Conservation (phyloP, 2,797 vertebrate genomes). For the Helarctos malayanus region DNA sequence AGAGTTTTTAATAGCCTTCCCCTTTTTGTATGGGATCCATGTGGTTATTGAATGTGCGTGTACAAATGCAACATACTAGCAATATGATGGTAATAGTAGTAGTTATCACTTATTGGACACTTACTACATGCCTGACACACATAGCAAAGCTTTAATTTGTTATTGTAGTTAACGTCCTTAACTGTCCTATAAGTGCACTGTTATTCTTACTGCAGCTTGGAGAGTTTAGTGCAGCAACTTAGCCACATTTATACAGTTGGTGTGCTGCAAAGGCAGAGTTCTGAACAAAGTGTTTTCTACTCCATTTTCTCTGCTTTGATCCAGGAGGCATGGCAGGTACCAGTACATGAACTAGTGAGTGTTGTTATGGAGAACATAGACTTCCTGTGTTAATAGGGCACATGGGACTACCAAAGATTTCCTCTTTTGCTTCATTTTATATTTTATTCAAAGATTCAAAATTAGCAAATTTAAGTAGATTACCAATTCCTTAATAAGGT, state of each 20-base stretch:
- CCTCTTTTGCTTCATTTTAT: background rate
- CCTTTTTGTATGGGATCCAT: background rate
- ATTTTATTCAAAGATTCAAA: conserved; percentile 15
- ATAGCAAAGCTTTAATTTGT: background rate
- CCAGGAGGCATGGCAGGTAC: background rate
- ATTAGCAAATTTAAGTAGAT: conserved; percentile 27
- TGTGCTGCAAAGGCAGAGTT: background rate
- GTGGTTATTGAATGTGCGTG: background rate
- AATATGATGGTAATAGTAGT: background rate
- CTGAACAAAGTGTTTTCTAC: background rate
- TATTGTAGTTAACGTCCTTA: background rate
- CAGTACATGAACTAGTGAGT: background rate
- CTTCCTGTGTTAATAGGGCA: background rate
- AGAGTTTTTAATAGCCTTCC: background rate
- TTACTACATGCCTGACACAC: background rate
- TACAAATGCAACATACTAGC: background rate
- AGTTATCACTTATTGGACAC: background rate
- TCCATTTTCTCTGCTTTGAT: background rate
- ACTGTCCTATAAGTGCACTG: background rate
- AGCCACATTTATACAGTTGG: background rate
- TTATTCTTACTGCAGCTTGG: background rate
- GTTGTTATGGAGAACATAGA: background rate
- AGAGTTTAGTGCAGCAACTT: background rate
- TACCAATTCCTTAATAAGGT: background rate
- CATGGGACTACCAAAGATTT: background rate